These are phyloP conservation scores for Polydrusus cervinus DNA, from an alignment of 2,888 invertebrate genomes.

Conservation along the genomic window DNA sequence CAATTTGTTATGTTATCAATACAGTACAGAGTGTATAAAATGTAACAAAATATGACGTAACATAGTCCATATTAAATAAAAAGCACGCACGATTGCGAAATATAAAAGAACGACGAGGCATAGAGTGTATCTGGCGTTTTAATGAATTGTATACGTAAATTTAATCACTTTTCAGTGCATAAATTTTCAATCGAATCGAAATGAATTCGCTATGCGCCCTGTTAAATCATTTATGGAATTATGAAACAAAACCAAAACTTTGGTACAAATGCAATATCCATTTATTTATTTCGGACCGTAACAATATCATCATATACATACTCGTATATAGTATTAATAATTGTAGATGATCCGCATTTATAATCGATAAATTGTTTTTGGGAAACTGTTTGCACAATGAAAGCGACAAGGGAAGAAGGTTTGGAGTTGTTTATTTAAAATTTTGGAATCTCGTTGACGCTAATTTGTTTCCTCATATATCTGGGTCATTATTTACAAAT, in stretches of 20 bases:
- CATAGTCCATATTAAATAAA: not conserved
- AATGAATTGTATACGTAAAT: slow-evolving; percentile 32
- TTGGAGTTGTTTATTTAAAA: too few relatives aligned
- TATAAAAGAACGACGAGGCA: slow-evolving; percentile 2
- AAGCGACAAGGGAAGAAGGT: too few relatives aligned
- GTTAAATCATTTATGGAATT: slow-evolving; percentile 29
- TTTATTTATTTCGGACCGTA: slow-evolving; percentile 17
- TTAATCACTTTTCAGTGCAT: slow-evolving; percentile 34
- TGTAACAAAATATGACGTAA: not conserved
- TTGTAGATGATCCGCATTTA: not conserved
- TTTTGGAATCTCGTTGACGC: too few relatives aligned
- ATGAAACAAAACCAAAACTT: slow-evolving; percentile 27
- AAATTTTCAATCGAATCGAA: slow-evolving; percentile 25
- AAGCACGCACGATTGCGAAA: slow-evolving; percentile 4
- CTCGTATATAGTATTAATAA: slow-evolving; percentile 2
- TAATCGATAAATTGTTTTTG: slow-evolving; percentile 5
- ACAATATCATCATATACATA: slow-evolving; percentile 14
- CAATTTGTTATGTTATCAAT: too few relatives aligned
- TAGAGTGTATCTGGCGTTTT: slow-evolving; percentile 9
- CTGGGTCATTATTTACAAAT: too few relatives aligned
- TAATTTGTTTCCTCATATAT: too few relatives aligned
- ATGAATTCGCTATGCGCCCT: slow-evolving; percentile 18
- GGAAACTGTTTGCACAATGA: too few relatives aligned
- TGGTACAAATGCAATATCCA: slow-evolving; percentile 24
- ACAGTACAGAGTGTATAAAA: not conserved